Evolutionary conservation across 2,113 vertebrate genomes (phyloP), one percentile per base, ranked within the genome.

Genomic region (Nothobranchius furzeri): DNA sequence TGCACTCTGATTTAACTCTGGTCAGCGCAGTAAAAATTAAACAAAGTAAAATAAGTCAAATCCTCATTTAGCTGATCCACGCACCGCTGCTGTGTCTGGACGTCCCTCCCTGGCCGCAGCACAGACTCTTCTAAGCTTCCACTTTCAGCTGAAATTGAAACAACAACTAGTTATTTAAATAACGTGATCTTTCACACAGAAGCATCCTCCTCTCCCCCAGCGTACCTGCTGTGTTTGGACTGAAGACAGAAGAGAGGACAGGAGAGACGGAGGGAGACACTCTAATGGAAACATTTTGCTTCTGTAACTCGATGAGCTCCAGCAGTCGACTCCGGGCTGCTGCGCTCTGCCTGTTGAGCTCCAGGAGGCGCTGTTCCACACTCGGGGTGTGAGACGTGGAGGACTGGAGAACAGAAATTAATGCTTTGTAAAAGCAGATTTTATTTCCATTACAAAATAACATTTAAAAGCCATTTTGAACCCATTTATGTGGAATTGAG

Each of bases 261-360:
- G 94, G 91, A 30, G 94, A 93, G 45, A 60, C 25, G 12, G 69
- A 20, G 1, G 90, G 90, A 17, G 94, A 92, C 12, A 73, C 76
- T 9, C 37, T 68, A 65, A 60, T 57, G 6, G 80, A 82, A 48
- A 85, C 65, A 45, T 73, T 86, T 51, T 70, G 89, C 53, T 93
- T 96, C 87, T 98, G 96, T 73, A 96, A 93, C 37, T 96, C 95
- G 50, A 96, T 96, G 17, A 99, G 90, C 68, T 94, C 92, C 68
- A 98, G 65, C 1, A 99, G 92, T 68, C 94, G 95, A 61, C 82
- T 83, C 43, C 92, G 91, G 0, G 96, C 96, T 67, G 94, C 95
- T 49, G 93, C 83, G 48, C 95, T 97, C 82, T 96, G 95, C 30
- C 90, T 92, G 85, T 95, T 96, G 68, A 98, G 78, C 84, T 98